Percentiles rank a stretch among this genome's conserved stretches.
Evolutionary conservation across 2,888 invertebrate species (phyloP).

Genomic region (Drosophila tanythrix): DNA sequence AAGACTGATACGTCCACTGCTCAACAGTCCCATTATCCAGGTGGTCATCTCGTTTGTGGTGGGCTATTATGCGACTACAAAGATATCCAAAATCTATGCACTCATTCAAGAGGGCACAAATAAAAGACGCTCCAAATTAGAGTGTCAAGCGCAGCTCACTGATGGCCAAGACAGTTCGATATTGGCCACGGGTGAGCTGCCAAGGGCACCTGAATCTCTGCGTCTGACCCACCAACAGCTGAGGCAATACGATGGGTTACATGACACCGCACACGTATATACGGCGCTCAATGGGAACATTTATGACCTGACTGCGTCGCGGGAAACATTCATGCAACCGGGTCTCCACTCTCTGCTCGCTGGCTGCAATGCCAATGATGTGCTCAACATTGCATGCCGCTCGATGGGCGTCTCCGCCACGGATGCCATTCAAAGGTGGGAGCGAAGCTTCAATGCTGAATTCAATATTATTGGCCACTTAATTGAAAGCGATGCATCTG

Average conservation of each 20-base stretch:
- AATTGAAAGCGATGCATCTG: constrained; percentile 40
- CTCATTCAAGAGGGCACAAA: neutral
- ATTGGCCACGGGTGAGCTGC: neutral
- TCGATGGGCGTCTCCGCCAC: constrained; percentile 46
- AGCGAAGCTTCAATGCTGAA: constrained; percentile 59
- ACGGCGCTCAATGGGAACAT: constrained; percentile 70
- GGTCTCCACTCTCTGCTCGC: constrained; percentile 57
- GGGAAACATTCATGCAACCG: constrained; percentile 24
- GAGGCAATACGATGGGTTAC: constrained; percentile 41
- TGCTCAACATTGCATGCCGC: constrained; percentile 50
- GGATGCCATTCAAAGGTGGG: constrained; percentile 54
- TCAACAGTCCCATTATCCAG: constrained; percentile 53
- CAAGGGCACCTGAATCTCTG: neutral
- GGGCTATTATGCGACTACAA: constrained; percentile 68
- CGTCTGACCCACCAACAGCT: constrained; percentile 45
- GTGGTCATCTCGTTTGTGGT: constrained; percentile 56
- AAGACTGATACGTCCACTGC: constrained; percentile 33
- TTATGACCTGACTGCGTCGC: constrained; percentile 56
- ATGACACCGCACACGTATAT: constrained; percentile 51
- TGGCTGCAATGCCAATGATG: constrained; percentile 67
- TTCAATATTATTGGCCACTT: constrained; percentile 59
- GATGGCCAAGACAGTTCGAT: neutral
- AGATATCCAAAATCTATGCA: constrained; percentile 33
- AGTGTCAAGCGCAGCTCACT: neutral
- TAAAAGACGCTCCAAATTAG: neutral